Base-by-base conservation (phyloP, 2,797 vertebrate species). In the Oryzias dopingdopingensis region DNA sequence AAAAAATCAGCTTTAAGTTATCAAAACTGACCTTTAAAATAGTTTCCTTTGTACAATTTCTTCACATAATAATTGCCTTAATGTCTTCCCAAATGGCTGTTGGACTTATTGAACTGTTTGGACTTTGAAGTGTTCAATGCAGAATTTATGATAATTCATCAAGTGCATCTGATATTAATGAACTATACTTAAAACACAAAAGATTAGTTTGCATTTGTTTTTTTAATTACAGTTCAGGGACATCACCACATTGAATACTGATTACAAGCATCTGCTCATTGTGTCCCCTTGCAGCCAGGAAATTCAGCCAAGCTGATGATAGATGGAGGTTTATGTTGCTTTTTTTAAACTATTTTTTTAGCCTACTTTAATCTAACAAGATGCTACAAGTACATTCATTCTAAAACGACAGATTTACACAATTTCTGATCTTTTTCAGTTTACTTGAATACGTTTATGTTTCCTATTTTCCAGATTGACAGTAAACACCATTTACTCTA, bases 171-270 rank as follows among this genome's bases (percentile, higher is more conserved):
- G 56, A 59, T 61, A 63, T 82, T 65, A 59, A 65, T 59, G 50
- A 24, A 16, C 14, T 45, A 18, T n/a, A 10, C 48, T 56, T 16
- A 10, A 37, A 37, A 37, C 32, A 37, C 0, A 37, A n/a, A 69
- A 67, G 68, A 67, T 41, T 40, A 14, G 45, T 50, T 59, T 37
- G 58, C 65, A 79, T 76, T 64, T 77, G 76, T 77, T 82, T 63
- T 72, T 65, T 79, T 67, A 47, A 50, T 40, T 65, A 59, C 57
- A 46, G 67, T 44, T 60, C 45, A 7, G 52, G 62, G 47, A 70
- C 62, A 64, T 47, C 41, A 46, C 44, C 32, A 59, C 42, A 72
- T 84, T 66, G 79, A 83, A 76, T 77, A 80, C 84, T 82, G 60
- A 82, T 59, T 41, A 56, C 49, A 41, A 55, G 66, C 74, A 78